Base-by-base conservation (phyloP, 2,113 vertebrate species). In the Daphoenositta chrysoptera region DNA sequence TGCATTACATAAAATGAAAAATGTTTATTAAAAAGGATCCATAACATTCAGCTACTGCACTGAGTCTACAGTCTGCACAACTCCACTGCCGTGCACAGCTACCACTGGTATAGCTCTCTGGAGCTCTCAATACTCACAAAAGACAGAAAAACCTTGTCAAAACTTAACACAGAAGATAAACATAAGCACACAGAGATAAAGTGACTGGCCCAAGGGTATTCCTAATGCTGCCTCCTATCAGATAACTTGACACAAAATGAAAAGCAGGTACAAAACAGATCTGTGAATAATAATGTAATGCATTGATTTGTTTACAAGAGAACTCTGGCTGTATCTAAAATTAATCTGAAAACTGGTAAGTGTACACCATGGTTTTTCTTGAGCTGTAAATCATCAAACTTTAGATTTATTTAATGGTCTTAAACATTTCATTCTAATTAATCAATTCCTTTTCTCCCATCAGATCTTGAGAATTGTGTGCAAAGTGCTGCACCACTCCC, bases 211-310 rank as follows among this genome's bases (percentile, higher is more conserved):
- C 93, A 94, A 82, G 93, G 94, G 76, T 89, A 89, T 92, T 83
- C 30, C 40, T 77, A 89, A 58, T n/a, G 44, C 60, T 71, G 69
- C 17, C 47, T 84, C 42, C 58, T 44, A 86, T 86, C 81, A 93
- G 85, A 87, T 79, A 91, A 40, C 78, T 85, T 91, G 87, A 92
- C 75, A 92, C 40, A 89, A 92, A 94, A 95, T 78, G 85, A 91
- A 96, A 96, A 91, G 58, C 80, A 96, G 82, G 76, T 84, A 92
- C 81, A 84, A 69, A 87, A 40, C 44, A 76, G 91, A 91, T 63
- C 69, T 87, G 81, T 94, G 95, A 97, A 91, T 66, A 91, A 94
- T 63, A 94, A 90, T 56, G 84, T 76, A 87, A 93, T 76, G 61
- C 79, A 88, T 57, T 72, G 89, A 91, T 90, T 93, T 94, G 87